A percentile compares a stretch with the other conserved stretches of the same genome.
Conservation (phyloP, 2,113 vertebrate genomes). For the Tauraco erythrolophus region DNA sequence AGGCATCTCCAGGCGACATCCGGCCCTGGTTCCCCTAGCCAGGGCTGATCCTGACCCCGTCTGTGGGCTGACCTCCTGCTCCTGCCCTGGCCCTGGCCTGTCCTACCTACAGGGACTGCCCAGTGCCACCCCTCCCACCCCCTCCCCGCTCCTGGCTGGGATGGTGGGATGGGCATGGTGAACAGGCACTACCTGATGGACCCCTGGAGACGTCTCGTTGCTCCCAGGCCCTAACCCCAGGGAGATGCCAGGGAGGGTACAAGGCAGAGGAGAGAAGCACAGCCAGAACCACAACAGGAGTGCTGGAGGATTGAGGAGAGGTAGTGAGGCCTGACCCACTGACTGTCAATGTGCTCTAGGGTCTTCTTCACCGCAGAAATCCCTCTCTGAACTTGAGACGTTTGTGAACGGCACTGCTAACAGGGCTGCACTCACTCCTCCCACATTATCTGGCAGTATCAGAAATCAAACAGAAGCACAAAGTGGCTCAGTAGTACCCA, state of each 20-base stretch:
- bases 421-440: neutral
- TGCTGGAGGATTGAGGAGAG: neutral
- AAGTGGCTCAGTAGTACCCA: neutral
- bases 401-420: neutral
- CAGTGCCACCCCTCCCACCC: accelerated
- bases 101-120: neutral
- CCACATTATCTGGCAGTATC: neutral
- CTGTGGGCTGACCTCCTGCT: neutral
- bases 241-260: neutral
- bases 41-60: neutral
- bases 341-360: neutral
- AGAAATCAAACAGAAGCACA: neutral
- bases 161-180: neutral
- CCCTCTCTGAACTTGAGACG: accelerated
- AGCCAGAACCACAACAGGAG: neutral
- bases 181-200: neutral
- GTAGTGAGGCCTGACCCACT: no score
- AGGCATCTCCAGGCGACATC: neutral
- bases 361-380: neutral
- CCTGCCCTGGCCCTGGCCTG: no score
- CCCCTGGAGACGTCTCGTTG: neutral
- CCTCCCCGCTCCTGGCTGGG: neutral
- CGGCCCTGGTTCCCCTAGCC: neutral
- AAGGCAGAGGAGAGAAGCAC: neutral
- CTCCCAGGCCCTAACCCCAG: neutral